Base-by-base conservation (phyloP, 53 echinoderm and acorn worm species). In the Paracentrotus lividus region DNA sequence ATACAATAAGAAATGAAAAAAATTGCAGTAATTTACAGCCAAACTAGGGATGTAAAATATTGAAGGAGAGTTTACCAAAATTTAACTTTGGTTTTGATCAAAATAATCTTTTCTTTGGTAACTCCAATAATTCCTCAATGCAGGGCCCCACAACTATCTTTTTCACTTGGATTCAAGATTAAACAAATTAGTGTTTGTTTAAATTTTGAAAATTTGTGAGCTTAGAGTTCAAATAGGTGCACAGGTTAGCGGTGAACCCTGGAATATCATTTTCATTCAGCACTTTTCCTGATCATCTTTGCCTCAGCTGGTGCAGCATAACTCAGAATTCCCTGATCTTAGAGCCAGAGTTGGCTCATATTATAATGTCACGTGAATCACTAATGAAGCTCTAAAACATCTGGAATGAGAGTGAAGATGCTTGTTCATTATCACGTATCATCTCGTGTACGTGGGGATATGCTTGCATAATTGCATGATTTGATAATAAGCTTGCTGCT, bases 301-400 rank as follows among this genome's bases (percentile, higher is more conserved):
- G 20, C 72, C 72, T 38, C 21, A 72, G 18, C 72, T 72, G n/a
- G n/a, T n/a, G n/a, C 72, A 38, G 72, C 72, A 72, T 72, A 72
- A 36, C 40, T 1, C 15, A 16, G 36, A 20, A 72, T 40, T 72
- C 72, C 72, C 0, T 72, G 9, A 27, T 40, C 36, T 26, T 20
- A 40, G 14, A 16, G 36, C 9, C 33, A 40, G 36, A 72, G 18
- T 36, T 38, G 16, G 36, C 33, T 72, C 32, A 5, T 40, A 38
- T 16, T 40, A 72, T 3, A 32, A 18, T 72, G 72, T 36, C 72
- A 72, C 38, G 40, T 15, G 40, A 72, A 72, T 72, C 72, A 72
- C 38, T 72, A 72, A 72, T 72, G 72, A 72, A 72, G 38, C 72
- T 72, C 40, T 38, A 72, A 72, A 72, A 72, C 72, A 72, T 72